Percentiles rank a stretch among this genome's conserved stretches.
These are phyloP conservation scores for Anodontia alba DNA, from an alignment of 2,888 invertebrate species.

Conservation along the genomic window DNA sequence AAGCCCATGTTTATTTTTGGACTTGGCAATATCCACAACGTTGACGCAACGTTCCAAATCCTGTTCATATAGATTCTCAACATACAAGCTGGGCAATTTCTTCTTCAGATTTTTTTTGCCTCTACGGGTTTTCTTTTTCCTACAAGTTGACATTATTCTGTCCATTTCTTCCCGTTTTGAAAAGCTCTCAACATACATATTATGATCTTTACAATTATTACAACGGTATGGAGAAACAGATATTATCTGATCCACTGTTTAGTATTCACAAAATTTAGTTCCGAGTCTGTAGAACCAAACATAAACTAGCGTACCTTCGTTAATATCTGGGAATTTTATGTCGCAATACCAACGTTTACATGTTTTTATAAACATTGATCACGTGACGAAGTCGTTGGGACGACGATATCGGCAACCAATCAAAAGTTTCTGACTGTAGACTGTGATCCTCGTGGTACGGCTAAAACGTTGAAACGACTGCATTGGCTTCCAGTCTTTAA, in stretches of 20 bases:
- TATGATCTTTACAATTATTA: no score
- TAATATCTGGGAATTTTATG: no score
- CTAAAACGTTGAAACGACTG: no score
- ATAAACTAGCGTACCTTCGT: no score
- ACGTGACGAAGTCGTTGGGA: conserved; percentile 62
- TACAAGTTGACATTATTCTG: conserved; percentile 40
- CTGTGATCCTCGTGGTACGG: no score
- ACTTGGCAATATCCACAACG: background rate
- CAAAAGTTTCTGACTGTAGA: background rate
- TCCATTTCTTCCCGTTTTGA: conserved; percentile 31
- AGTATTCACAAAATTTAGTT: no score
- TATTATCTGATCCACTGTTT: no score
- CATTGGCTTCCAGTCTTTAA: no score
- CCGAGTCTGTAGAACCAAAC: no score
- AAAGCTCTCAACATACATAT: background rate
- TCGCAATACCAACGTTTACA: conserved; percentile 29
- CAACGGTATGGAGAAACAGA: no score
- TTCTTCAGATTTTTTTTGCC: conserved; percentile 50
- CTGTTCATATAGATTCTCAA: background rate
- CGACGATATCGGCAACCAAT: conserved; percentile 27
- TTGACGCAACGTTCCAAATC: background rate
- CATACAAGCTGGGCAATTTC: no score
- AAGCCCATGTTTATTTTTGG: conserved; percentile 15
- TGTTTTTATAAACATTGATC: conserved; percentile 43
- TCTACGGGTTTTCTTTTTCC: conserved; percentile 54